phyloP scores from a whole-genome alignment of 2,888 invertebrate genomes.

The Norana najaformis region DNA sequence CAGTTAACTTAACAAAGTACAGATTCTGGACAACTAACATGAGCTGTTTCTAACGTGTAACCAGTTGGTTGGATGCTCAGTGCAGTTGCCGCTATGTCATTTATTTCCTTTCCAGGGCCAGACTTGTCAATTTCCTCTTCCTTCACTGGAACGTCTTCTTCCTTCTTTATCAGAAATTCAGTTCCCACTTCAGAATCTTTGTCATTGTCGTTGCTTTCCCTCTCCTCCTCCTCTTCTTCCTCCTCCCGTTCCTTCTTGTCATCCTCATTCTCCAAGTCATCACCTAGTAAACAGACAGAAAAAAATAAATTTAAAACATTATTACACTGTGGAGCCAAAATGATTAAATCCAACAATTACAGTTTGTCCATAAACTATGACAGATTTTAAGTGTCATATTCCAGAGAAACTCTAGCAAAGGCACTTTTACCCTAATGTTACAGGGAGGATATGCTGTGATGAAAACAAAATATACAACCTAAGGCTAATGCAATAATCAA shows the following conservation, averaged over 20 bases:
- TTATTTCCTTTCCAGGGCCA: slow-evolving; percentile 29
- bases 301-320: not conserved
- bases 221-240: slow-evolving; percentile 60
- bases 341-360: too few relatives aligned
- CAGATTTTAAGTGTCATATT: too few relatives aligned
- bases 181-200: slow-evolving; percentile 45
- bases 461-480: not conserved
- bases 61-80: slow-evolving; percentile 97
- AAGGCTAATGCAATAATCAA: not conserved
- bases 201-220: slow-evolving; percentile 63
- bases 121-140: slow-evolving; percentile 22
- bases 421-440: too few relatives aligned
- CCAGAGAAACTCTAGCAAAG: too few relatives aligned
- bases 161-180: slow-evolving; percentile 41
- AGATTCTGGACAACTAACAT: slow-evolving; percentile 68
- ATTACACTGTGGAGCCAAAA: too few relatives aligned
- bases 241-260: slow-evolving; percentile 40
- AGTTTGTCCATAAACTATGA: too few relatives aligned
- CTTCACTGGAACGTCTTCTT: not conserved
- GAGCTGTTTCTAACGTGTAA: slow-evolving; percentile 90
- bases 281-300: not conserved
- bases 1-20: not conserved
- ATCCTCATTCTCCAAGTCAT: not conserved
- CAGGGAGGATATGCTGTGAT: not conserved
- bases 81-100: slow-evolving; percentile 82